phyloP scores from a whole-genome alignment of 2,797 vertebrate species.

The Poecile montanus region DNA sequence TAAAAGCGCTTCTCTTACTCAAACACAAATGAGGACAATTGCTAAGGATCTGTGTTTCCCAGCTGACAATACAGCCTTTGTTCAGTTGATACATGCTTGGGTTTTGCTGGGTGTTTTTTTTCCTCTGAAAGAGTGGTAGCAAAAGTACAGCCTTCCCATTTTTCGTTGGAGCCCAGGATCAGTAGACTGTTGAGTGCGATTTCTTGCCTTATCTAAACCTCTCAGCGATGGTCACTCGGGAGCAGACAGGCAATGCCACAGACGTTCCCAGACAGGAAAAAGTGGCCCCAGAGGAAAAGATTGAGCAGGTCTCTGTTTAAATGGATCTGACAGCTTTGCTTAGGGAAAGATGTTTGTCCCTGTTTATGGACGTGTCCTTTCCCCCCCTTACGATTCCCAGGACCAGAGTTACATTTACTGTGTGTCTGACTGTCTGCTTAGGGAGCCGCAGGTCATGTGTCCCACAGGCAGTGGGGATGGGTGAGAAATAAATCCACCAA shows the following conservation, averaged over 20 bases:
- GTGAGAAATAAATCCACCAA: conserved; percentile 59
- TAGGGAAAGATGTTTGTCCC: conserved; percentile 73
- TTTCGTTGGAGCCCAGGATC: conserved; percentile 51
- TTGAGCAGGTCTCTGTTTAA: conserved; percentile 67
- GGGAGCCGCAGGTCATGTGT: conserved; percentile 15
- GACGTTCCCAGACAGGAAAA: conserved; percentile 73
- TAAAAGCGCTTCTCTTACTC: conserved; percentile 42
- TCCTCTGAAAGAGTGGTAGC: conserved; percentile 38
- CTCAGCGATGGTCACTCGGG: conserved; percentile 60
- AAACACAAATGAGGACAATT: conserved; percentile 59
- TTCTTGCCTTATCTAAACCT: conserved; percentile 76
- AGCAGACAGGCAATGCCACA: conserved; percentile 66
- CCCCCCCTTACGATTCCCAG: conserved; percentile 67
- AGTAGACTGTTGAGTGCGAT: conserved; percentile 56
- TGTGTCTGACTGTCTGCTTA: conserved; percentile 62
- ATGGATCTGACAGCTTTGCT: conserved; percentile 72
- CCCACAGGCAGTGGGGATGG: conserved; percentile 50
- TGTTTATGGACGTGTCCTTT: conserved; percentile 70
- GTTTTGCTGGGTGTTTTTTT: not conserved
- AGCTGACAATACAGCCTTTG: conserved; percentile 57
- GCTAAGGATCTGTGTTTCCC: conserved; percentile 27
- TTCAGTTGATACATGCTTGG: conserved; percentile 33
- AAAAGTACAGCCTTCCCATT: conserved; percentile 64
- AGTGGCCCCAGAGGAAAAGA: conserved; percentile 58
- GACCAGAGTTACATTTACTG: conserved; percentile 69